phyloP scores from a whole-genome alignment of 2,888 invertebrate species.

The Coleophora deauratella region DNA sequence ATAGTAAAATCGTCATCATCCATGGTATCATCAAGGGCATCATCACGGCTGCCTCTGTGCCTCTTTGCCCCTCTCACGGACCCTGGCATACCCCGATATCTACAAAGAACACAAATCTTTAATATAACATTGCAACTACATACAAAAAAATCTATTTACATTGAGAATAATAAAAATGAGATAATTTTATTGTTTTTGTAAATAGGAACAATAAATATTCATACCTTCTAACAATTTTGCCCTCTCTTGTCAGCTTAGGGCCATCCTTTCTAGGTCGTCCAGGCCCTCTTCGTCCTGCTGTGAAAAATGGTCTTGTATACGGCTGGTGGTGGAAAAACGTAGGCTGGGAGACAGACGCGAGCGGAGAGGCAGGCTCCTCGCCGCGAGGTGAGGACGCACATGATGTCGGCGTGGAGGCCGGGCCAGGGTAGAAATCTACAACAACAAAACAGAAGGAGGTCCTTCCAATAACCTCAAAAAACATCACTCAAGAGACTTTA shows the following conservation, averaged over 20 bases:
- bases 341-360: constrained; percentile 52
- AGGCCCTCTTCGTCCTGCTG: constrained; percentile 80
- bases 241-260: constrained; percentile 63
- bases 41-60: constrained; percentile 63
- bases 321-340: constrained; percentile 62
- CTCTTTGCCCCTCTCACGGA: constrained; percentile 69
- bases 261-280: constrained; percentile 87
- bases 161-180: too few species aligned
- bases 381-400: constrained; percentile 77
- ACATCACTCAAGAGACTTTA: background rate
- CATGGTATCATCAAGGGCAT: constrained; percentile 61
- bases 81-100: constrained; percentile 36
- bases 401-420: constrained; percentile 78
- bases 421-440: constrained; percentile 72
- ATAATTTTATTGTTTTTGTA: too few species aligned
- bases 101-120: background rate
- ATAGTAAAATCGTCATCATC: constrained; percentile 74
- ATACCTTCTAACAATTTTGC: constrained; percentile 67
- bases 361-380: constrained; percentile 77
- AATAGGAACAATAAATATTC: too few species aligned
- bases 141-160: too few species aligned
- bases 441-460: constrained; percentile 4
- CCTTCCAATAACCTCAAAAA: background rate
- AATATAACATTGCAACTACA: background rate
- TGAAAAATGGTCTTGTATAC: constrained; percentile 61